A percentile compares a stretch with the other conserved stretches of the same genome.
These are phyloP conservation scores for Caenorhabditis sulstoni DNA, from an alignment of 2,888 invertebrate species.

Conservation along the genomic window DNA sequence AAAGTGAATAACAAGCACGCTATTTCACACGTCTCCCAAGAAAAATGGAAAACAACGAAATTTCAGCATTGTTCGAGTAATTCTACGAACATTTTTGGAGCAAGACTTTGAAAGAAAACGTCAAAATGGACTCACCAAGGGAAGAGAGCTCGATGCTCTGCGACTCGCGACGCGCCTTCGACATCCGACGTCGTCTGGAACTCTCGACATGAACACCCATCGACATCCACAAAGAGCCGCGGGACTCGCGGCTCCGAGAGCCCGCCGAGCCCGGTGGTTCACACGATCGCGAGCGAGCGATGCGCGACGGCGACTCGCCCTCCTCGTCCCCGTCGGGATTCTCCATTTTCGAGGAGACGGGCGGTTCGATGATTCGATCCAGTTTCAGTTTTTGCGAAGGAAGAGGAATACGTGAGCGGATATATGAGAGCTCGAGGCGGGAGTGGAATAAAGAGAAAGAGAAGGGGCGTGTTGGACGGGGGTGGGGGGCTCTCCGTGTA, in stretches of 20 bases:
- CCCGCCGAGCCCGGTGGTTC: constrained; percentile 46
- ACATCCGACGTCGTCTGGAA: constrained; percentile 68
- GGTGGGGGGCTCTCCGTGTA: background rate
- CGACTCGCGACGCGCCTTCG: constrained; percentile 62
- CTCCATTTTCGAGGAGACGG: constrained; percentile 14
- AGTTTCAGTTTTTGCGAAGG: constrained; percentile 2
- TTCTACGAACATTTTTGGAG: too few species aligned
- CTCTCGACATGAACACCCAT: constrained; percentile 58
- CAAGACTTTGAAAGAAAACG: background rate
- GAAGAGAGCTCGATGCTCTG: constrained; percentile 68
- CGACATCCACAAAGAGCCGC: constrained; percentile 62
- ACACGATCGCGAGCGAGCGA: constrained; percentile 41
- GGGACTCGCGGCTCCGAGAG: constrained; percentile 48
- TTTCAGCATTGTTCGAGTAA: too few species aligned
- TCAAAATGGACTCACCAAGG: constrained; percentile 59
- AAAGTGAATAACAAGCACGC: too few species aligned
- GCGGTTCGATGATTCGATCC: constrained; percentile 20
- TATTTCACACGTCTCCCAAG: too few species aligned
- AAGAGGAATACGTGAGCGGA: constrained; percentile 8
- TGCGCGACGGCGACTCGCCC: constrained; percentile 29
- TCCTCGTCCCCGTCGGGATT: constrained; percentile 15
- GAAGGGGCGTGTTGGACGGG: constrained; percentile 32
- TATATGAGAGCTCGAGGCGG: constrained; percentile 11
- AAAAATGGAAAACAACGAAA: too few species aligned
- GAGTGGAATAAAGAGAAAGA: background rate